Evolutionary conservation across 1,140 invertebrate species (phyloP).

Genomic region (Hylyphantes graminicola): DNA sequence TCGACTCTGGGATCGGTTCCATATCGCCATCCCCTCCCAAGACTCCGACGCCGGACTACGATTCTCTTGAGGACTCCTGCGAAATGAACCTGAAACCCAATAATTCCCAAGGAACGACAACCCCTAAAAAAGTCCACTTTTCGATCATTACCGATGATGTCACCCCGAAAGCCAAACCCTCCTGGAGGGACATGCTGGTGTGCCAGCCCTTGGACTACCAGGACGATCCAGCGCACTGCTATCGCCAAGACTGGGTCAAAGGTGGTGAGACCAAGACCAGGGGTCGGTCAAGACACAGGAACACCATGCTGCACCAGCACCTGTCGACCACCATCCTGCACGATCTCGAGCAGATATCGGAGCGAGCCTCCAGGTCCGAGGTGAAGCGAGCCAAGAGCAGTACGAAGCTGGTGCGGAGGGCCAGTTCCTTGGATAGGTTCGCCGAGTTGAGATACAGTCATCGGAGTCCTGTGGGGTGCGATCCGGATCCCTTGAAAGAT

Average conservation of each 20-base stretch:
- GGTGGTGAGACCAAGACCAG: conserved; percentile 13
- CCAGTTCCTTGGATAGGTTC: conserved; percentile 47
- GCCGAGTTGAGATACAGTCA: conserved; percentile 17
- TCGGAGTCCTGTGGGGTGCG: conserved; percentile 37
- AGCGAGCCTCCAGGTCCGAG: conserved; percentile 13
- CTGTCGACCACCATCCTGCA: conserved; percentile 26
- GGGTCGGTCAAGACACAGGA: neutral
- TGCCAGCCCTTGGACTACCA: neutral
- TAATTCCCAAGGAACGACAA: neutral
- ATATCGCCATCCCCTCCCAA: conserved; percentile 54
- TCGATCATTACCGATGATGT: neutral
- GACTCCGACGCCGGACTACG: conserved; percentile 50
- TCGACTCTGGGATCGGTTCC: conserved; percentile 51
- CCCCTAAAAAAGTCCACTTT: conserved; percentile 42
- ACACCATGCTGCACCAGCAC: conserved; percentile 1
- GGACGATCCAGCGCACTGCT: conserved; percentile 26
- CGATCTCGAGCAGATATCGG: neutral
- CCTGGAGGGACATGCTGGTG: conserved; percentile 47
- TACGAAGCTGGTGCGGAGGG: conserved; percentile 28
- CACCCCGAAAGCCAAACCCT: neutral
- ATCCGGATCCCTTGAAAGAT: conserved; percentile 55
- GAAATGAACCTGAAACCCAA: neutral
- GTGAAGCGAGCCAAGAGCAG: neutral
- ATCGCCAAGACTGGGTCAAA: conserved; percentile 49
- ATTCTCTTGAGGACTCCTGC: conserved; percentile 40